Evolutionary conservation across 2,113 vertebrate genomes (phyloP), one percentile per base, ranked within the genome.

Genomic region (Urocolius indicus): DNA sequence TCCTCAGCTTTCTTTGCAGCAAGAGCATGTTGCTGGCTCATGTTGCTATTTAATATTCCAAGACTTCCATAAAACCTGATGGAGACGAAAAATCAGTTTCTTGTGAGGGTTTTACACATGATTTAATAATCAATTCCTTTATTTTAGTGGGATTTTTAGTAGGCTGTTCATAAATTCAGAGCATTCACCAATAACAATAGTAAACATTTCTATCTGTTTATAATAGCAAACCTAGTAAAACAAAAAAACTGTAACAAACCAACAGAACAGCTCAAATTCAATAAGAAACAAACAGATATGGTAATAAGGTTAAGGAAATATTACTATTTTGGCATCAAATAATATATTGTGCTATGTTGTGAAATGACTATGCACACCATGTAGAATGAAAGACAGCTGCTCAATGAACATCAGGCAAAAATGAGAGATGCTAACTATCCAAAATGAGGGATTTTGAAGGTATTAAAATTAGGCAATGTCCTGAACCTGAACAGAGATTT

Each of bases 391-490:
- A 36, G 9, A 14, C 18, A 58, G n/a, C 22, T 85, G 84, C 65
- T 76, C 96, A 92, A 62, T 8, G 71, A 92, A 85, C 41, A 93
- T 15, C 27, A 86, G 85, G 74, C 79, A 75, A 84, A 51, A 92
- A 75, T 78, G 45, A 32, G 49, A 93, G 66, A 81, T 74, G 54
- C 34, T 63, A 85, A 62, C 46, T 63, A 51, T 79, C 36, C 7
- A 17, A 78, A 46, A 55, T 10, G 14, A 51, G 1, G 32, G 67
- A 78, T 68, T 91, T 71, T 72, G 66, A 89, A 78, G 16, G 4
- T 11, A 38, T 57, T 67, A 6, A 71, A 43, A 48, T 26, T n/a
- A 27, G n/a, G 24, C 45, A 77, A 48, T 45, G 34, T 82, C 51
- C 66, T 19, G n/a, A 62, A 86, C 4, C 48, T 48, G 43, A 78